Percentiles rank a stretch among this genome's conserved stretches.
Conservation (phyloP, 2,888 invertebrate genomes). For the Microctonus hyperodae region DNA sequence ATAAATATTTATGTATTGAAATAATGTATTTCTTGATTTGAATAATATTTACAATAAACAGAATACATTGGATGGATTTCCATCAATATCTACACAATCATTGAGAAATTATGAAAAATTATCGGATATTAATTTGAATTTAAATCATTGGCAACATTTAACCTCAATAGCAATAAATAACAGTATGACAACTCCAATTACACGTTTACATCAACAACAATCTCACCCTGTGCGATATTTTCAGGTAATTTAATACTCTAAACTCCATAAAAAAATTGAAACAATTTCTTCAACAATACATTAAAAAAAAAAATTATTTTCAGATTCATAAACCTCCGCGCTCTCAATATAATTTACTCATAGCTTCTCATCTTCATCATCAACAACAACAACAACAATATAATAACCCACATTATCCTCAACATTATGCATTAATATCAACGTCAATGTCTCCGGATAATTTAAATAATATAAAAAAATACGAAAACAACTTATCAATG, state of each 20-base stretch:
- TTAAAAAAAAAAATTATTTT: neutral
- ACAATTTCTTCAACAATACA: neutral
- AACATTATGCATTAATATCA: neutral
- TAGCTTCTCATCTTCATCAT: neutral
- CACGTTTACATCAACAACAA: neutral
- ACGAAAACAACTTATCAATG: neutral
- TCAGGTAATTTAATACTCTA: neutral
- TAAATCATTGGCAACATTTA: neutral
- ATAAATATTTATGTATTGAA: too few species aligned
- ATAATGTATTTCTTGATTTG: too few species aligned
- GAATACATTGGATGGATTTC: neutral
- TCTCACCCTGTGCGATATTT: neutral
- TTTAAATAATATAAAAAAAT: neutral
- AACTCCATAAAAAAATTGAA: too few species aligned
- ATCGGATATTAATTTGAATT: neutral
- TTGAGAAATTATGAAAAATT: neutral
- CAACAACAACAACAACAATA: neutral
- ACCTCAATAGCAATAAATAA: neutral
- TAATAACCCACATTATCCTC: neutral
- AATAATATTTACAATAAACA: too few species aligned
- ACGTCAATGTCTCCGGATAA: neutral
- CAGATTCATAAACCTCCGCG: neutral
- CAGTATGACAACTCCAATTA: neutral
- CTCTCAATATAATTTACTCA: slow-evolving; percentile 2
- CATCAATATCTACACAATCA: neutral